Base-by-base conservation (phyloP, 2,797 vertebrate genomes). In the Nannoperca australis region DNA sequence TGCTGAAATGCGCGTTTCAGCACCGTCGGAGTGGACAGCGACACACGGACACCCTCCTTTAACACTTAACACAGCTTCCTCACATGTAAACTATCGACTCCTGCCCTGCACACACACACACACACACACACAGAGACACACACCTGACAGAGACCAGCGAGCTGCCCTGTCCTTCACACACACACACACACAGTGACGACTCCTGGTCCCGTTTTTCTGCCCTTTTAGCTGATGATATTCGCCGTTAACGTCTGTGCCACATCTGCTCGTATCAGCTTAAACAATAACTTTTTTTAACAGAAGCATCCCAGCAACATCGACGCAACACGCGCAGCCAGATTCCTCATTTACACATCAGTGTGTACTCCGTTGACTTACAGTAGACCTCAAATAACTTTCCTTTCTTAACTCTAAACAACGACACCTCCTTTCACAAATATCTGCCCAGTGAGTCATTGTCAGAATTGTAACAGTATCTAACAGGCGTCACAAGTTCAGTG, bases 1-100 rank as follows among this genome's bases (percentile, higher is more conserved):
- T 76, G 61, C 86, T 79, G 76, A 81, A 77, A 75, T 18, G 14
- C 20, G 1, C 32, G 4, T 49, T 74, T 76, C 67, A 70, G 76
- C 17, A 59, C 64, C 20, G 1, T 10, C 2, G 4, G 11, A 8
- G 30, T 32, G 70, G 54, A 78, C 60, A 67, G 73, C n/a, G 32
- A 73, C 50, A 4, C 63, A 15, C 44, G 36, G 2, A 47, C 18
- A 4, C 4, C 10, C 53, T 7, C 38, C 20, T 34, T 54, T 7
- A 30, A 75, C 70, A 20, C 34, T 2, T n/a, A n/a, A 9, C 9
- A 59, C 14, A 63, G 4, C 20, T 32, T 4, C 17, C 15, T 50
- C 32, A 60, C 6, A 18, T 22, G 7, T 9, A 32, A 73, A 63
- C 7, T 6, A 70, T 14, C 6, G 44, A 68, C 53, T 18, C 45